These are phyloP conservation scores for Thripadectes ignobilis DNA, from an alignment of 2,797 vertebrate species.

Conservation along the genomic window DNA sequence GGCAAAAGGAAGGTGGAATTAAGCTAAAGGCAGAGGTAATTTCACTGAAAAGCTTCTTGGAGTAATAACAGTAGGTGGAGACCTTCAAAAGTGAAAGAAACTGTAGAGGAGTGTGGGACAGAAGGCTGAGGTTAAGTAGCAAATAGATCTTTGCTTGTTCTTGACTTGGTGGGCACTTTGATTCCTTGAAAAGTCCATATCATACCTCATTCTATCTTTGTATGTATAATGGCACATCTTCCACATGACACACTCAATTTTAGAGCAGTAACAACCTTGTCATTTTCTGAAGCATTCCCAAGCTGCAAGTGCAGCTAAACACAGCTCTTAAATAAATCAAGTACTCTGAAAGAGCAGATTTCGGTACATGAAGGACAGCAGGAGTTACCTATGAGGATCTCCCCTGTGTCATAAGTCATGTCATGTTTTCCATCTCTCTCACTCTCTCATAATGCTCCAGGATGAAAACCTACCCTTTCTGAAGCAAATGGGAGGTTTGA, in stretches of 20 bases:
- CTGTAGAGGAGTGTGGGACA: neutral
- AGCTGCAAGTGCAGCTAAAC: neutral
- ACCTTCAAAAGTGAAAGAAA: neutral
- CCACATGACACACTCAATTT: neutral
- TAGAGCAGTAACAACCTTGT: neutral
- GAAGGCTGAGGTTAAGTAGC: neutral
- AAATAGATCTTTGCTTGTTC: neutral
- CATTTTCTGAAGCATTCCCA: neutral
- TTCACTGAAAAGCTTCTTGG: neutral
- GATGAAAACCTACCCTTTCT: neutral
- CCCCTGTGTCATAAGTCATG: neutral
- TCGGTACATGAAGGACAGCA: neutral
- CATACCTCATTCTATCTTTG: neutral
- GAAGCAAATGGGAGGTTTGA: neutral
- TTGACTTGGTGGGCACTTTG: neutral
- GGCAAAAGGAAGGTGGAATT: neutral
- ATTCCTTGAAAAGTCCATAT: neutral
- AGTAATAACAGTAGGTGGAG: neutral
- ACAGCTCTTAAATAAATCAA: neutral
- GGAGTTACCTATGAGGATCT: neutral
- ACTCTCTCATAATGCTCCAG: neutral
- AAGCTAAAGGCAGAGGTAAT: neutral
- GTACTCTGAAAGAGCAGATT: neutral
- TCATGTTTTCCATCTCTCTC: neutral
- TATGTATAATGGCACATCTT: neutral